These are phyloP conservation scores for Sphaerophoria rueppellii DNA, from an alignment of 2,888 invertebrate genomes.

Conservation along the genomic window DNA sequence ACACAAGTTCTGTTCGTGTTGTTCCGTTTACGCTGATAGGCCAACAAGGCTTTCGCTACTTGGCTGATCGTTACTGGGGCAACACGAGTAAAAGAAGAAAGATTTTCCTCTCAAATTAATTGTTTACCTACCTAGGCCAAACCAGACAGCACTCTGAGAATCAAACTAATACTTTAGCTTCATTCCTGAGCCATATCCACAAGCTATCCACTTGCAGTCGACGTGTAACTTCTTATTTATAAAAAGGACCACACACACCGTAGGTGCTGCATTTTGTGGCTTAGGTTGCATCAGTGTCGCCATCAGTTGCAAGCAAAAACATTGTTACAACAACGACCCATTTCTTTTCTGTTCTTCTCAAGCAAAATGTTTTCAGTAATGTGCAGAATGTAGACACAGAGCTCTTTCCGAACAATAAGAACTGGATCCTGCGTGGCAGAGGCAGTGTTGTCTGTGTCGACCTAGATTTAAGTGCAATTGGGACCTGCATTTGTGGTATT, in stretches of 20 bases:
- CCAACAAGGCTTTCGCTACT: no score
- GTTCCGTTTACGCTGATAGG: conserved; percentile 1
- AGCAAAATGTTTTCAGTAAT: conserved; percentile 17
- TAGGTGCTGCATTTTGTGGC: conserved; percentile 20
- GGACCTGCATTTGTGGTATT: conserved; percentile 54
- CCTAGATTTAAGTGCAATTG: conserved; percentile 47
- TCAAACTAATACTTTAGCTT: conserved; percentile 46
- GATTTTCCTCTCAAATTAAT: conserved; percentile 60
- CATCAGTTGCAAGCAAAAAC: conserved; percentile 9
- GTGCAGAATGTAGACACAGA: not conserved
- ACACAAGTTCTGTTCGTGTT: conserved; percentile 13
- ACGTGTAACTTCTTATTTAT: not conserved
- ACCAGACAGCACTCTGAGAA: conserved; percentile 33
- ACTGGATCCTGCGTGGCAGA: no score
- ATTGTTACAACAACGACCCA: conserved; percentile 30
- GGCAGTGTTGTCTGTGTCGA: conserved; percentile 14
- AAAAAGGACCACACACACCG: conserved; percentile 22
- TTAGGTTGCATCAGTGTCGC: conserved; percentile 19
- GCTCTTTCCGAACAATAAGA: no score
- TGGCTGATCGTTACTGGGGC: not conserved
- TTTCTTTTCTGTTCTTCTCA: conserved; percentile 18
- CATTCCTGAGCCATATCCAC: conserved; percentile 15
- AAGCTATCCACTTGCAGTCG: not conserved
- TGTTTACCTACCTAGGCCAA: conserved; percentile 58
- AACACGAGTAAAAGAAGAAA: conserved; percentile 8